Conservation (phyloP, 2,113 vertebrate genomes). For the Notothenia rossii region DNA sequence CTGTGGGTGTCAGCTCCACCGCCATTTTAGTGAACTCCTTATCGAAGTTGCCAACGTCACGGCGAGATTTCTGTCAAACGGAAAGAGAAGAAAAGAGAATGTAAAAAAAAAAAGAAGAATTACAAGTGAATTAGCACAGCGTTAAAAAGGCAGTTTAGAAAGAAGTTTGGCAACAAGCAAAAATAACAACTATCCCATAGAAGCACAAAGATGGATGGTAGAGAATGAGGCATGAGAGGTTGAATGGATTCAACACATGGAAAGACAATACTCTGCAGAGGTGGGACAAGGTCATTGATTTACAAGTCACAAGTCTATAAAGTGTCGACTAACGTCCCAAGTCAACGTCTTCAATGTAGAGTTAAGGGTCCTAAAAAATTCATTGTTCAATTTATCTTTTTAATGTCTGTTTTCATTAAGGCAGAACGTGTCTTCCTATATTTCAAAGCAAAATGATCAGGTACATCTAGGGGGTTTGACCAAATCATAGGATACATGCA, state of each 20-base stretch:
- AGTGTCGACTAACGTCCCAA: not conserved
- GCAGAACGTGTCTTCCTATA: not conserved
- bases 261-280: conserved; percentile 45
- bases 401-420: no score
- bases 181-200: not conserved
- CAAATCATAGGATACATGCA: no score
- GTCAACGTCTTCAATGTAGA: not conserved
- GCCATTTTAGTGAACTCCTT: conserved; percentile 99
- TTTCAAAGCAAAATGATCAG: not conserved
- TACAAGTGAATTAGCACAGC: not conserved
- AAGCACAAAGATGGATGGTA: conserved; percentile 50
- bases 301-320: not conserved
- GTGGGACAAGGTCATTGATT: conserved; percentile 24
- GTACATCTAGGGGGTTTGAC: not conserved
- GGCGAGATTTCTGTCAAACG: conserved; percentile 89
- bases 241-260: conserved; percentile 32
- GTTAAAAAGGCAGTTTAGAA: not conserved
- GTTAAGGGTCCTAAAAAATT: not conserved
- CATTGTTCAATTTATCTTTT: no score
- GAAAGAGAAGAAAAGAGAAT: not conserved
- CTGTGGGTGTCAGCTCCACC: conserved; percentile 96
- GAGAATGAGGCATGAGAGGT: conserved; percentile 7
- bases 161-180: conserved; percentile 27
- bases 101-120: not conserved
- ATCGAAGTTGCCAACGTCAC: conserved; percentile 97